Conservation (phyloP, 2,888 invertebrate species). For the Augiades crinisus region DNA sequence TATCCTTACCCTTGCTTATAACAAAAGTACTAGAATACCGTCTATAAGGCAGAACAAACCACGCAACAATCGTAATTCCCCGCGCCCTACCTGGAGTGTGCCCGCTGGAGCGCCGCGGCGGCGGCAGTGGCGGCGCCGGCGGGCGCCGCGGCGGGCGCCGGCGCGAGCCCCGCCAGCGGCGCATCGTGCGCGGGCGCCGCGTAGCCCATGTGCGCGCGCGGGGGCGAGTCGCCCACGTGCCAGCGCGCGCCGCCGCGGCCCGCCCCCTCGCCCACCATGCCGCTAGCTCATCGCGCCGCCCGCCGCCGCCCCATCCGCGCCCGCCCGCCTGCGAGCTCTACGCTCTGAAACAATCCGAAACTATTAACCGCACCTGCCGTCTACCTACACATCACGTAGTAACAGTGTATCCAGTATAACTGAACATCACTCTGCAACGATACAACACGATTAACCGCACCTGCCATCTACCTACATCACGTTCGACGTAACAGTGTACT, state of each 20-base stretch:
- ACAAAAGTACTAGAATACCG: too few relatives aligned
- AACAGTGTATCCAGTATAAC: too few relatives aligned
- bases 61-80: too few relatives aligned
- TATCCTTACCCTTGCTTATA: too few relatives aligned
- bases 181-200: constrained; percentile 81
- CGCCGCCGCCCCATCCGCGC: constrained; percentile 44
- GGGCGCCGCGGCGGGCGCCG: constrained; percentile 68
- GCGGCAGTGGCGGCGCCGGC: constrained; percentile 51
- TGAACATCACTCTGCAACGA: constrained; percentile 1
- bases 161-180: constrained; percentile 74
- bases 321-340: not conserved
- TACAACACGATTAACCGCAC: not conserved
- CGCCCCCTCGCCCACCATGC: constrained; percentile 83
- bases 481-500: too few relatives aligned
- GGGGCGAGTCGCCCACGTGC: constrained; percentile 83
- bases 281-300: constrained; percentile 75
- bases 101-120: constrained; percentile 83
- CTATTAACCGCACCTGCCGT: not conserved
- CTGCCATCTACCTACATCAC: too few relatives aligned
- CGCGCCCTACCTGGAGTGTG: constrained; percentile 86
- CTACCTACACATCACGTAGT: not conserved
- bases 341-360: constrained; percentile 4
- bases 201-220: constrained; percentile 80
- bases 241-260: constrained; percentile 84
- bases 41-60: too few relatives aligned